Evolutionary conservation across 1,140 invertebrate species (phyloP).

Genomic region (Teleopsis dalmanni): DNA sequence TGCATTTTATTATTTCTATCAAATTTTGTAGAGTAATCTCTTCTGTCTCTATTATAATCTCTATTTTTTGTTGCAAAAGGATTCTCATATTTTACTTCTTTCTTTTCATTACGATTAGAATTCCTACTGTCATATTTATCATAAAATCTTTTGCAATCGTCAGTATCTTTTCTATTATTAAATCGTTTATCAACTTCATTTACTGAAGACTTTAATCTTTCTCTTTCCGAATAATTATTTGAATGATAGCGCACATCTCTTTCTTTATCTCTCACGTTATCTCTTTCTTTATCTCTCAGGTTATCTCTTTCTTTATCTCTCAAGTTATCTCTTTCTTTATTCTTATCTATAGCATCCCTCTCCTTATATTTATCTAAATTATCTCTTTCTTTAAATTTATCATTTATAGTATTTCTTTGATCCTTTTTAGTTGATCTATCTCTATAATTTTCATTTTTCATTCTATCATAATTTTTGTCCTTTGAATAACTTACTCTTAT

Average conservation of each 20-base stretch:
- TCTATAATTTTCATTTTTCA: slow-evolving; percentile 1
- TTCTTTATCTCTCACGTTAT: slow-evolving; percentile 1
- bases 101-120: neutral
- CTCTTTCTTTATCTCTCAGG: slow-evolving; percentile 2
- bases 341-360: neutral
- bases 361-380: neutral
- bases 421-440: neutral
- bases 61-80: neutral
- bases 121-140: neutral
- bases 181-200: neutral
- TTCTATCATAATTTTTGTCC: neutral
- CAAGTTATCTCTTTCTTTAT: slow-evolving; percentile 1
- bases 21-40: neutral
- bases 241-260: neutral
- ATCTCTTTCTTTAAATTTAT: neutral
- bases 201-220: too few species aligned
- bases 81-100: slow-evolving; percentile 6
- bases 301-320: slow-evolving; percentile 1
- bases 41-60: neutral
- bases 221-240: neutral
- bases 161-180: neutral
- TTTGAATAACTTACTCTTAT: neutral
- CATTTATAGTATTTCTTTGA: neutral
- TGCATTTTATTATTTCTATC: slow-evolving; percentile 1
- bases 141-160: neutral